These are phyloP conservation scores for Ianthella basta DNA, from an alignment of 37 sponge, comb jelly and placozoan species.

Conservation along the genomic window DNA sequence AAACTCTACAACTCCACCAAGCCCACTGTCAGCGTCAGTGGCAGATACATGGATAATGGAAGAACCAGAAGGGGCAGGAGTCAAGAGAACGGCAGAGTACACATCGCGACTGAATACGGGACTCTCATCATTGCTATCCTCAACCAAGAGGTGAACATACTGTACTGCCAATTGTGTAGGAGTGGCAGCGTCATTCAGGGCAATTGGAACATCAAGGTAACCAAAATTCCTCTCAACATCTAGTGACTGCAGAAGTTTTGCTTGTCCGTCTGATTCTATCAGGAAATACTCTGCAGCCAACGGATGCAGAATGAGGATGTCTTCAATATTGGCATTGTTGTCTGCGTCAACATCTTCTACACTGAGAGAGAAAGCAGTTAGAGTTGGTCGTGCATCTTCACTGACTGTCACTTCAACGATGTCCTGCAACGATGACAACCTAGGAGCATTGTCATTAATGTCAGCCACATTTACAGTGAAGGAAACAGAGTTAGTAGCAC, in stretches of 20 bases:
- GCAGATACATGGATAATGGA: constrained; percentile 45
- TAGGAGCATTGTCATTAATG: constrained; percentile 59
- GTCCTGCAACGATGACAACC: constrained; percentile 1
- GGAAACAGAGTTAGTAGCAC: constrained; percentile 27
- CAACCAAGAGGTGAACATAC: background rate
- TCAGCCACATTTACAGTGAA: constrained; percentile 59
- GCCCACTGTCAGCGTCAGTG: constrained; percentile 58
- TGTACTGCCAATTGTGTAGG: background rate
- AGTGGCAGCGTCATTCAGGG: background rate
- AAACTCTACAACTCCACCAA: constrained; percentile 48
- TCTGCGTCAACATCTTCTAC: background rate
- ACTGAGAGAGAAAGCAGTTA: background rate
- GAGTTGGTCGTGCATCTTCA: background rate
- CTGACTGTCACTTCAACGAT: background rate
- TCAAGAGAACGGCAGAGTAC: constrained; percentile 8
- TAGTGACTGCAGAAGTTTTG: background rate
- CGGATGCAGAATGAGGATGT: background rate
- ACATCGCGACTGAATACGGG: constrained; percentile 6
- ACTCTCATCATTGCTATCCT: constrained; percentile 1
- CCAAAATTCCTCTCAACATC: background rate
- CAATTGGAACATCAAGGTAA: background rate
- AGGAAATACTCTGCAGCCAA: background rate
- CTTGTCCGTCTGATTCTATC: background rate
- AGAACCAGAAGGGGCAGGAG: background rate
- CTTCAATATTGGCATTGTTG: background rate